These are phyloP conservation scores for Hepsetus odoe DNA, from an alignment of 2,113 vertebrate genomes.

Conservation along the genomic window DNA sequence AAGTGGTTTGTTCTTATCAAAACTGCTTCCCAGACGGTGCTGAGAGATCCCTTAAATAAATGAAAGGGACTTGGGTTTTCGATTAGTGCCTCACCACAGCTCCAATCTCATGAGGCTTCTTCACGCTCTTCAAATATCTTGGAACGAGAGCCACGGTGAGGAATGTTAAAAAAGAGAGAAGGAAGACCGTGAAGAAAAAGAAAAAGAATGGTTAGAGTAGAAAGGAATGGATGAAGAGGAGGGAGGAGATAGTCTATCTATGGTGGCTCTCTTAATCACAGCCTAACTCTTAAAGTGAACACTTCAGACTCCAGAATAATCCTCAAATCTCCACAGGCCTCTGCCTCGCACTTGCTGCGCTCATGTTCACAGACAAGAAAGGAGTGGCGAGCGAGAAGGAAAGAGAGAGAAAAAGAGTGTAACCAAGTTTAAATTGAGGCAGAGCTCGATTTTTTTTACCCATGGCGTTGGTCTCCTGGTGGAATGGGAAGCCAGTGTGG, in stretches of 20 bases:
- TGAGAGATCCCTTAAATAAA: conserved; percentile 56
- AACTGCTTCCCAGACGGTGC: conserved; percentile 41
- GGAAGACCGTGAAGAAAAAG: conserved; percentile 1
- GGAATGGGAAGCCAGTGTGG: conserved; percentile 58
- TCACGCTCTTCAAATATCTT: conserved; percentile 37
- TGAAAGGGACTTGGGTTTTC: conserved; percentile 52
- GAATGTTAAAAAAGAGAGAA: conserved; percentile 44
- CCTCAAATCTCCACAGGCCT: conserved; percentile 51
- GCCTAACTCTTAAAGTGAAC: conserved; percentile 44
- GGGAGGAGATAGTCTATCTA: conserved; percentile 40
- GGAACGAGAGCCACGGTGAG: conserved; percentile 25
- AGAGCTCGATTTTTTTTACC: conserved; percentile 40
- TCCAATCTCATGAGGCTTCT: conserved; percentile 42
- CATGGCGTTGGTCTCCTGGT: conserved; percentile 45
- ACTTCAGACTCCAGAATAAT: conserved; percentile 47
- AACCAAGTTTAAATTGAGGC: conserved; percentile 46
- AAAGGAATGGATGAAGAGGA: conserved; percentile 16
- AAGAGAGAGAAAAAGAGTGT: conserved; percentile 1
- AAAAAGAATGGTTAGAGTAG: background rate
- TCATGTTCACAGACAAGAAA: conserved; percentile 5
- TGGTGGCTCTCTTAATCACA: conserved; percentile 48
- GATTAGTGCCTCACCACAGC: conserved; percentile 55
- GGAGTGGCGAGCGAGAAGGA: conserved; percentile 16
- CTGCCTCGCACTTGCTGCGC: conserved; percentile 33
- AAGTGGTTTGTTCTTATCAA: conserved; percentile 57